A percentile compares a stretch with the other conserved stretches of the same genome.
Evolutionary conservation across 2,113 vertebrate genomes (phyloP).

Genomic region (Addax nasomaculatus): DNA sequence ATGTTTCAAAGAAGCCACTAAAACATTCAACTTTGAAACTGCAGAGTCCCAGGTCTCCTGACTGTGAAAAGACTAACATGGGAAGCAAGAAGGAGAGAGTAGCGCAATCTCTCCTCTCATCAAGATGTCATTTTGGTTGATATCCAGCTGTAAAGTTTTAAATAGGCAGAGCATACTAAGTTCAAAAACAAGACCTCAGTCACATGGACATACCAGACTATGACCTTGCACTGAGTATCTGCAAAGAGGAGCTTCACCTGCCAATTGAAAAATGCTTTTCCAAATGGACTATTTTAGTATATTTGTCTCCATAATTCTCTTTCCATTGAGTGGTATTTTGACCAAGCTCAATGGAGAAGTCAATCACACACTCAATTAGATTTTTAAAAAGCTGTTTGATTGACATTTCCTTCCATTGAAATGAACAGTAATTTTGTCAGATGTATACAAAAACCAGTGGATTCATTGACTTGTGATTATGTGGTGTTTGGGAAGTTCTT

Average conservation of each 20-base stretch:
- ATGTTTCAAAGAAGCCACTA: not conserved
- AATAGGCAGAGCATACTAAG: not conserved
- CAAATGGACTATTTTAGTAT: not conserved
- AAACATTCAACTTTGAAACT: not conserved
- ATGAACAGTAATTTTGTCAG: not conserved
- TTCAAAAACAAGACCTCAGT: not conserved
- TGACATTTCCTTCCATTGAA: not conserved
- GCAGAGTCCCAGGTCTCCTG: not conserved
- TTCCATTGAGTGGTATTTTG: not conserved
- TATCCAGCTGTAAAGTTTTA: accelerated
- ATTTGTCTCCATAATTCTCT: not conserved
- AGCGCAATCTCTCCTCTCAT: too few relatives aligned
- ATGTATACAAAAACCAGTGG: not conserved
- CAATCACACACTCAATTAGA: not conserved
- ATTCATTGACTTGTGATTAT: not conserved
- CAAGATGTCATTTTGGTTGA: accelerated
- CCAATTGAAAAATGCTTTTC: not conserved
- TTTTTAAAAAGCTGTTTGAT: not conserved
- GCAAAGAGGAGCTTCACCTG: not conserved
- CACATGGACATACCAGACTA: not conserved
- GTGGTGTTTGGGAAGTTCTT: not conserved
- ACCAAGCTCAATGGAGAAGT: not conserved
- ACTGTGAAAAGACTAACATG: not conserved
- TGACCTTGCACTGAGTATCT: not conserved
- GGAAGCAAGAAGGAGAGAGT: not conserved